A percentile compares a stretch with the other conserved stretches of the same genome.
These are phyloP conservation scores for Gambusia affinis DNA, from an alignment of 2,113 vertebrate genomes.

Conservation along the genomic window DNA sequence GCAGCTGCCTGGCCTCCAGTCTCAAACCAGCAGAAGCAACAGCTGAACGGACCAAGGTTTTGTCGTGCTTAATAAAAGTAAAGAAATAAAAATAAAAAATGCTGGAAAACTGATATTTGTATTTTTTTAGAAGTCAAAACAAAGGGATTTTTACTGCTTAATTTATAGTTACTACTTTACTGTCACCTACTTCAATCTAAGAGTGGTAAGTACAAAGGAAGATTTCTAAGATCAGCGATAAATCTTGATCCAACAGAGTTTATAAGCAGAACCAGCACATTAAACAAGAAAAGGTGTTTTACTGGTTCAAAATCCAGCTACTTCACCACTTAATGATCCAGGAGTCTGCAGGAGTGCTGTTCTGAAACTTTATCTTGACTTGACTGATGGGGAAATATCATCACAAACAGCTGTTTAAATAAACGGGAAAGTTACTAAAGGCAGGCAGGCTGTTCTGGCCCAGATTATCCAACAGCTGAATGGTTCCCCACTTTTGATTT, in stretches of 20 bases:
- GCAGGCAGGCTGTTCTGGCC: background rate
- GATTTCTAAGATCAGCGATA: background rate
- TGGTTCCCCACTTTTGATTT: background rate
- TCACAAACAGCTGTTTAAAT: background rate
- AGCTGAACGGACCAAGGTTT: conserved; percentile 75
- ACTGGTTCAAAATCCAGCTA: background rate
- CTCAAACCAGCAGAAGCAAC: conserved; percentile 70
- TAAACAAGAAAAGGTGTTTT: background rate
- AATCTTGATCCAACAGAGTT: background rate
- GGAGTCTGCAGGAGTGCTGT: background rate
- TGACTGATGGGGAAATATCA: background rate
- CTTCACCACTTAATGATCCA: background rate
- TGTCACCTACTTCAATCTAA: background rate
- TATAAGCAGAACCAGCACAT: background rate
- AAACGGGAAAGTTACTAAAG: background rate
- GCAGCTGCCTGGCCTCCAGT: conserved; percentile 73
- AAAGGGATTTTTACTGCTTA: too few species aligned
- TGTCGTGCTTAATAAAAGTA: conserved; percentile 60
- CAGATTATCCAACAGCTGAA: background rate
- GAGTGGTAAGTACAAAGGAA: background rate
- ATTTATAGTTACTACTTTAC: background rate
- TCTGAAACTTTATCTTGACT: background rate
- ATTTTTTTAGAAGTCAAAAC: too few species aligned
- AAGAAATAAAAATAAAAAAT: conserved; percentile 50
- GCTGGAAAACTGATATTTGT: conserved; percentile 65